phyloP scores from a whole-genome alignment of 2,888 invertebrate genomes.

The Pterobdella sp. region DNA sequence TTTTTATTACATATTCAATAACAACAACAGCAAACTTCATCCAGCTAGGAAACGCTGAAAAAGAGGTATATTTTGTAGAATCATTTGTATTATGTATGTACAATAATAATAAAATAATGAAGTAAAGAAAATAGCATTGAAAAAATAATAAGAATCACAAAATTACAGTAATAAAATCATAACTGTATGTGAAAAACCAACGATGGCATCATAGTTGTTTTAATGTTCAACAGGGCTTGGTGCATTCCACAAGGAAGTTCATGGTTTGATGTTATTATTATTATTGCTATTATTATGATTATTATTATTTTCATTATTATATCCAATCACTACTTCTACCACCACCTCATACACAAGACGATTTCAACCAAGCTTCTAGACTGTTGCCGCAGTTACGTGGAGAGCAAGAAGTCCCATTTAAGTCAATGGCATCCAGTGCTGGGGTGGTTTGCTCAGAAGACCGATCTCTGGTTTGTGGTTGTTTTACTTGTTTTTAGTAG shows the following conservation, averaged over 20 bases:
- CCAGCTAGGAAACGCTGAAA: slow-evolving; percentile 48
- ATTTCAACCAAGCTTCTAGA: slow-evolving; percentile 77
- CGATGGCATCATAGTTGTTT: slow-evolving; percentile 12
- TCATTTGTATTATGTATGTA: no score
- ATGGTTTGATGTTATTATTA: slow-evolving; percentile 43
- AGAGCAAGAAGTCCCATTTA: slow-evolving; percentile 73
- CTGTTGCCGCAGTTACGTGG: slow-evolving; percentile 83
- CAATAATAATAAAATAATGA: no score
- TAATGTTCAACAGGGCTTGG: slow-evolving; percentile 44
- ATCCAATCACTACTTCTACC: neutral
- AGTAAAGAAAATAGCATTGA: no score
- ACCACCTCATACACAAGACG: slow-evolving; percentile 56
- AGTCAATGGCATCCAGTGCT: slow-evolving; percentile 96
- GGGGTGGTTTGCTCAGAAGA: slow-evolving; percentile 70
- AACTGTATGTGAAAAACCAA: no score
- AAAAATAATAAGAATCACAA: no score
- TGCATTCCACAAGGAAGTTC: slow-evolving; percentile 47
- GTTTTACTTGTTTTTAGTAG: neutral
- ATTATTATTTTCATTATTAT: neutral
- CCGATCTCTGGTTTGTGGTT: slow-evolving; percentile 44
- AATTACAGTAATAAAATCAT: no score
- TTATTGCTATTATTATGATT: neutral
- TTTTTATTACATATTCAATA: neutral
- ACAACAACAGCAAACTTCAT: slow-evolving; percentile 47
- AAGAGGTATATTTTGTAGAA: slow-evolving; percentile 47